Conservation (phyloP, 2,113 vertebrate species). For the Lophura nycthemera region DNA sequence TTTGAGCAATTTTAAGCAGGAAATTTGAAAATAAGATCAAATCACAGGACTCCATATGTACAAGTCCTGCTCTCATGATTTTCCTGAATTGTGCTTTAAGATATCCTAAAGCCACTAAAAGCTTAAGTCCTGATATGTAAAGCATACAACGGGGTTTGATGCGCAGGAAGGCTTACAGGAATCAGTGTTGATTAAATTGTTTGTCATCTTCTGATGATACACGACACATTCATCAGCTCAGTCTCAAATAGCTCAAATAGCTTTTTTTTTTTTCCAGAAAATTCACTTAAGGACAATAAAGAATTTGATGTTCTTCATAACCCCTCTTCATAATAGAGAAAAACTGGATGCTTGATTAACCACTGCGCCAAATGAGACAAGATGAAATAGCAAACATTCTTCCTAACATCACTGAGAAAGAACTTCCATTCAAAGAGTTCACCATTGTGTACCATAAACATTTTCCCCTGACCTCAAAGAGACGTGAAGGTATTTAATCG, state of each 20-base stretch:
- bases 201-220: not conserved
- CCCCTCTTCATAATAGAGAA: not conserved
- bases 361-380: not conserved
- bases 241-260: not conserved
- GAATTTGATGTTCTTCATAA: not conserved
- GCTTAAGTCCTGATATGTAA: accelerated
- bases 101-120: not conserved
- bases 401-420: constrained; percentile 8
- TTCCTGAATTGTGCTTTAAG: not conserved
- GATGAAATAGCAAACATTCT: not conserved
- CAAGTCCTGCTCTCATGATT: not conserved
- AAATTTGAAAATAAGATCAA: not conserved
- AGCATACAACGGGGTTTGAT: not conserved
- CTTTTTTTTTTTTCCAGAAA: not conserved
- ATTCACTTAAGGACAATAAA: not conserved
- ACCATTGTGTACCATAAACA: not conserved
- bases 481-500: not conserved
- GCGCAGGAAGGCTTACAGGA: not conserved
- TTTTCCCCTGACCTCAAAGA: not conserved
- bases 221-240: not conserved
- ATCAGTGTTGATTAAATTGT: not conserved
- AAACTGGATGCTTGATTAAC: not conserved
- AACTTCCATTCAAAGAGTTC: constrained; percentile 41
- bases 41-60: not conserved
- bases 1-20: not conserved